A percentile compares a stretch with the other conserved stretches of the same genome.
phyloP scores from a whole-genome alignment of 2,113 vertebrate genomes.

The Daubentonia madagascariensis region DNA sequence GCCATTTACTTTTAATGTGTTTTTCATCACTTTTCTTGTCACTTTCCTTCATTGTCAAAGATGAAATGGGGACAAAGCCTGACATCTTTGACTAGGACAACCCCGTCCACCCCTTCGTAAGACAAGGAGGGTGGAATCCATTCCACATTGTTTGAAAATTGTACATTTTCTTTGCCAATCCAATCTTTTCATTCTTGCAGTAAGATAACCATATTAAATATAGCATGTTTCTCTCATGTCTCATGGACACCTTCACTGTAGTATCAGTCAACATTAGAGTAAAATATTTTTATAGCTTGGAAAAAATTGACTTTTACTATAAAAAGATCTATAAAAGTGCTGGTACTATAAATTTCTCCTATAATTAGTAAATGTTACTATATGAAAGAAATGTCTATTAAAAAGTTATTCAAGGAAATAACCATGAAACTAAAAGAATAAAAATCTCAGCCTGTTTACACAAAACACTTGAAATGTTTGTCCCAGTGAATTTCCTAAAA shows the following conservation, averaged over 20 bases:
- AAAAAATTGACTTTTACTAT: not conserved
- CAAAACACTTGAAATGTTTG: not conserved
- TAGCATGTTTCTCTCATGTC: not conserved
- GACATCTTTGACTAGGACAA: not conserved
- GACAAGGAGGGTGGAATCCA: not conserved
- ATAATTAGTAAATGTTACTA: not conserved
- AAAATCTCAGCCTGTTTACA: not conserved
- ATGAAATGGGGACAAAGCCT: not conserved
- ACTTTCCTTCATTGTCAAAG: slow-evolving; percentile 55
- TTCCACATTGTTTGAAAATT: not conserved
- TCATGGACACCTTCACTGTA: not conserved
- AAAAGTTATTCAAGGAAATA: not conserved
- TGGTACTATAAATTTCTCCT: not conserved
- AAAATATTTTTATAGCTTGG: not conserved
- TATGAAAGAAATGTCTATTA: not conserved
- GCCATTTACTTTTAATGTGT: slow-evolving; percentile 48
- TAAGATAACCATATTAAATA: not conserved
- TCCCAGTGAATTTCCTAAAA: not conserved
- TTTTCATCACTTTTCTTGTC: slow-evolving; percentile 66
- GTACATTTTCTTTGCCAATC: not conserved
- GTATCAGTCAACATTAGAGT: not conserved
- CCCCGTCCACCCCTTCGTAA: not conserved
- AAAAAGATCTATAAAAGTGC: not conserved
- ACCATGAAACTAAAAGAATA: not conserved
- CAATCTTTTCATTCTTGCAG: not conserved